phyloP scores from a whole-genome alignment of 2,888 invertebrate genomes.

The Agapostemon virescens region DNA sequence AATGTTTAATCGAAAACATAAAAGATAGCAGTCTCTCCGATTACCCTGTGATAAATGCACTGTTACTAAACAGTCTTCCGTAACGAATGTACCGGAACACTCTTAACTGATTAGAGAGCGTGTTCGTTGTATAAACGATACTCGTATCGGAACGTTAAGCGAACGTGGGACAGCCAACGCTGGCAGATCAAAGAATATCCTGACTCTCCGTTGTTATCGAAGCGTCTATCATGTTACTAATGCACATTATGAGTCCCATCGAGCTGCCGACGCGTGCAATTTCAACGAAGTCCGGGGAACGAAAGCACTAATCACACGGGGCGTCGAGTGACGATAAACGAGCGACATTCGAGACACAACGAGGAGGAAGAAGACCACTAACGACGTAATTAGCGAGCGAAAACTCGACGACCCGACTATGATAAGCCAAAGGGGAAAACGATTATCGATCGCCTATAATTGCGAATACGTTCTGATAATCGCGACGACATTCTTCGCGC shows the following conservation, averaged over 20 bases:
- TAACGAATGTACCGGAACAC: too few relatives aligned
- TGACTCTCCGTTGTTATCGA: not conserved
- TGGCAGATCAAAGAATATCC: slow-evolving; percentile 23
- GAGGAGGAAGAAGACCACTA: slow-evolving; percentile 36
- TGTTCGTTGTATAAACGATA: too few relatives aligned
- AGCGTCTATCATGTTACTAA: slow-evolving; percentile 14
- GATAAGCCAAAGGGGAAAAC: slow-evolving; percentile 12
- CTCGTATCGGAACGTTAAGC: not conserved
- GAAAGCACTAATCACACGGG: slow-evolving; percentile 42
- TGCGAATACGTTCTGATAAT: not conserved
- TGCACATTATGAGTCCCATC: slow-evolving; percentile 18
- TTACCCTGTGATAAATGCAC: too few relatives aligned
- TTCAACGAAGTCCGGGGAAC: slow-evolving; percentile 25
- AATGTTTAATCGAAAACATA: too few relatives aligned
- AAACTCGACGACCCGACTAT: slow-evolving; percentile 21
- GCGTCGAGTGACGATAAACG: slow-evolving; percentile 49
- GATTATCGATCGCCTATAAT: slow-evolving; percentile 18
- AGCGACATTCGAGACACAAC: slow-evolving; percentile 53
- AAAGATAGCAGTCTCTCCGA: too few relatives aligned
- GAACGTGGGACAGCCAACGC: not conserved
- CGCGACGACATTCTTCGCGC: not conserved
- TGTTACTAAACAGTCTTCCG: too few relatives aligned
- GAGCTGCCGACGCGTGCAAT: slow-evolving; percentile 19
- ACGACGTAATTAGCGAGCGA: slow-evolving; percentile 49
- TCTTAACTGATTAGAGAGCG: not conserved